phyloP scores from a whole-genome alignment of 2,888 invertebrate species.

The Caenorhabditis virilis region DNA sequence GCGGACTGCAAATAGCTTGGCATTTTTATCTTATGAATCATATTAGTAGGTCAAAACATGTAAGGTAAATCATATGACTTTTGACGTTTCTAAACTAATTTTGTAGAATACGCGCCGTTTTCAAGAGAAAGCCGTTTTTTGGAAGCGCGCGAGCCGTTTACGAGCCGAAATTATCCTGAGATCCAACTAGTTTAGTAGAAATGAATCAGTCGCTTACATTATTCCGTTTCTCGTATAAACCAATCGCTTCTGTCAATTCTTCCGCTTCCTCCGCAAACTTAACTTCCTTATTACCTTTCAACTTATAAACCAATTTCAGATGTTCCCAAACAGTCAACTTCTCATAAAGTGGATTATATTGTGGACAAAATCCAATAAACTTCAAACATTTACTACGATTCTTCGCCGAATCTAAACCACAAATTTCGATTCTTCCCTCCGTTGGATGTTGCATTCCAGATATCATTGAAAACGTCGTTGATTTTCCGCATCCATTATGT shows the following conservation, averaged over 20 bases:
- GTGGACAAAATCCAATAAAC: constrained; percentile 11
- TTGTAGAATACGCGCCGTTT: too few relatives aligned
- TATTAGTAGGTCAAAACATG: too few relatives aligned
- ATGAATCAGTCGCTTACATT: background rate
- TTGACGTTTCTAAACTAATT: too few relatives aligned
- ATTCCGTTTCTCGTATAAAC: background rate
- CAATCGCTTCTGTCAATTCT: constrained; percentile 13
- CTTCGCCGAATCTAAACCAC: constrained; percentile 3
- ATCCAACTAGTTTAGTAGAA: too few relatives aligned
- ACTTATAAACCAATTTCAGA: constrained; percentile 39
- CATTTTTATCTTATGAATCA: too few relatives aligned
- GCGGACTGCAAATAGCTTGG: too few relatives aligned
- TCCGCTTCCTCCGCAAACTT: constrained; percentile 22
- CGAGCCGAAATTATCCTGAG: too few relatives aligned
- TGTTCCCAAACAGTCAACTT: constrained; percentile 56
- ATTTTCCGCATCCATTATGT: constrained; percentile 61
- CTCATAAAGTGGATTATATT: constrained; percentile 27
- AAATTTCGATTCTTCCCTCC: constrained; percentile 7
- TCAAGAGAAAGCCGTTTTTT: background rate
- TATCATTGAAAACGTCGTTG: constrained; percentile 39
- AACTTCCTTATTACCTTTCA: constrained; percentile 16
- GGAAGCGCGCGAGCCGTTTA: background rate
- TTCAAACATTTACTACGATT: constrained; percentile 5
- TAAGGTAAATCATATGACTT: too few relatives aligned
- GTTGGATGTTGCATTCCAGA: constrained; percentile 35